Conservation (phyloP, 2,888 invertebrate genomes). For the Homarus gammarus region DNA sequence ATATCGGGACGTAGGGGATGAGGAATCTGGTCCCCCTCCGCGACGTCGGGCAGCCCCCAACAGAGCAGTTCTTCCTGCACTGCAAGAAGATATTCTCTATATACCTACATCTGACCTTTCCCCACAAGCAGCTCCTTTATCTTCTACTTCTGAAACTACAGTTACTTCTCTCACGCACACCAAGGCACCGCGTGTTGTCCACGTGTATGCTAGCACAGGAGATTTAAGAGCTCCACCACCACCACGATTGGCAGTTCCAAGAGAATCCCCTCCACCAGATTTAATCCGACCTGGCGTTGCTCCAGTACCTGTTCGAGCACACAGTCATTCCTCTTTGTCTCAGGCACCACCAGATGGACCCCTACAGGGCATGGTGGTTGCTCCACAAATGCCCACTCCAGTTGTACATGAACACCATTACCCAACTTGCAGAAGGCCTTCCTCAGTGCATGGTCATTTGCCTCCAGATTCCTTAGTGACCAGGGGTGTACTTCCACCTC, state of each 20-base stretch:
- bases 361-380: constrained; percentile 41
- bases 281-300: constrained; percentile 56
- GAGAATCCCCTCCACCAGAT: constrained; percentile 62
- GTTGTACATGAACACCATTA: constrained; percentile 55
- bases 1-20: constrained; percentile 68
- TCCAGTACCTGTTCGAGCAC: constrained; percentile 45
- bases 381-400: constrained; percentile 62
- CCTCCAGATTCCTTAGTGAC: constrained; percentile 57
- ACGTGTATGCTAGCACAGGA: constrained; percentile 69
- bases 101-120: constrained; percentile 63
- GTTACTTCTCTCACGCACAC: constrained; percentile 60
- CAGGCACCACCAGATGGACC: constrained; percentile 42
- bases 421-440: constrained; percentile 68
- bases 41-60: constrained; percentile 52
- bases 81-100: constrained; percentile 73
- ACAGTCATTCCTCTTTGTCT: constrained; percentile 58
- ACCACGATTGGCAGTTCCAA: constrained; percentile 54
- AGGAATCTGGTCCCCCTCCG: constrained; percentile 45
- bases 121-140: constrained; percentile 39
- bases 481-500: constrained; percentile 48
- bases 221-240: constrained; percentile 66
- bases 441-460: constrained; percentile 72
- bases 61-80: constrained; percentile 64
- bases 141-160: constrained; percentile 39
- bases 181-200: constrained; percentile 59